A percentile compares a stretch with the other conserved stretches of the same genome.
Evolutionary conservation across 2,888 invertebrate species (phyloP).

Genomic region (Micoletzkya japonica): DNA sequence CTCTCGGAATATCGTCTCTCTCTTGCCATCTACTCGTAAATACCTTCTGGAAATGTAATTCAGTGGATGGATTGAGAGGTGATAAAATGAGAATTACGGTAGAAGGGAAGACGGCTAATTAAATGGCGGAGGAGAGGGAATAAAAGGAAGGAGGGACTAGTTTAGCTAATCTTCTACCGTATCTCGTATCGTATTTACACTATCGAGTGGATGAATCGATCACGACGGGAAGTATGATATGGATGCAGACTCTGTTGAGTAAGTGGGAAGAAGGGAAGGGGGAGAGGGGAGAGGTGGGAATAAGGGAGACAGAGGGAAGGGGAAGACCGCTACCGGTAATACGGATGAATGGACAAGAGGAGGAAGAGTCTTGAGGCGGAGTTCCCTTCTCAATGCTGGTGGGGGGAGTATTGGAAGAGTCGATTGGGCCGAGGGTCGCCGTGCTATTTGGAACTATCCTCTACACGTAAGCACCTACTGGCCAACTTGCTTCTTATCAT

Average conservation of each 20-base stretch:
- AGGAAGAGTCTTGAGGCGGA: slow-evolving; percentile 45
- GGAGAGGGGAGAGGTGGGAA: background rate
- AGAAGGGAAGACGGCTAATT: background rate
- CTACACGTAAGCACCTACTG: slow-evolving; percentile 57
- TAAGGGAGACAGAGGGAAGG: slow-evolving; percentile 1
- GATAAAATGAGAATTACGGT: background rate
- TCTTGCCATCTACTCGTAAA: background rate
- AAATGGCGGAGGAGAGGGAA: background rate
- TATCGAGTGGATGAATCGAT: slow-evolving; percentile 57
- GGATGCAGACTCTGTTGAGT: slow-evolving; percentile 59
- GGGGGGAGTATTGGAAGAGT: slow-evolving; percentile 53
- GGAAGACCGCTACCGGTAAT: background rate
- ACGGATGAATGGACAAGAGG: slow-evolving; percentile 17
- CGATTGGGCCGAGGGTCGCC: slow-evolving; percentile 51
- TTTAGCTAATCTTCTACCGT: slow-evolving; percentile 59
- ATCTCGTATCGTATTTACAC: slow-evolving; percentile 60
- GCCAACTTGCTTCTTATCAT: too few relatives aligned
- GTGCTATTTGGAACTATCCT: slow-evolving; percentile 47
- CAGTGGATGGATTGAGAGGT: background rate
- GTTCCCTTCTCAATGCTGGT: slow-evolving; percentile 59
- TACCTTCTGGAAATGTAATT: background rate
- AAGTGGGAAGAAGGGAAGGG: slow-evolving; percentile 28
- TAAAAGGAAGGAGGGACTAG: background rate
- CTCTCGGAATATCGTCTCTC: slow-evolving; percentile 14
- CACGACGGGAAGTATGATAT: slow-evolving; percentile 53